Conservation (phyloP, 2,797 vertebrate genomes). For the Lacerta agilis region DNA sequence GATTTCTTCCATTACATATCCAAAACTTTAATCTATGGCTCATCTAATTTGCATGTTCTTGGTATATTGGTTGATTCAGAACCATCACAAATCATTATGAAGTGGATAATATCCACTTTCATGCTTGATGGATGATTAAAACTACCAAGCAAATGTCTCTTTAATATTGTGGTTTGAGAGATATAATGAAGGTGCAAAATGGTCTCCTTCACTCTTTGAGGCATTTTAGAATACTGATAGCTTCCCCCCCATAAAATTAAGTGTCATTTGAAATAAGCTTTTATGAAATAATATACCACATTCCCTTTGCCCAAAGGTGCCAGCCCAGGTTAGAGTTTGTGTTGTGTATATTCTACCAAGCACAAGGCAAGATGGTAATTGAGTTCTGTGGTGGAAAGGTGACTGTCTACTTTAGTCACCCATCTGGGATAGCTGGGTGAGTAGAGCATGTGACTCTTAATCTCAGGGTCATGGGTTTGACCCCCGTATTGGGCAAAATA, state of each 20-base stretch:
- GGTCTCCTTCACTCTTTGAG: slow-evolving; percentile 11
- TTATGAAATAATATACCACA: slow-evolving; percentile 7
- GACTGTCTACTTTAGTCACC: background rate
- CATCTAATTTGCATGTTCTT: slow-evolving; percentile 58
- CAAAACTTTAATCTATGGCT: slow-evolving; percentile 56
- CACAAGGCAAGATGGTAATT: background rate
- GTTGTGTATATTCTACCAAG: background rate
- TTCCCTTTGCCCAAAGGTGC: slow-evolving; percentile 6
- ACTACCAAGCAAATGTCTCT: slow-evolving; percentile 40
- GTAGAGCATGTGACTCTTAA: too few relatives aligned
- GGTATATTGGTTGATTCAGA: slow-evolving; percentile 61
- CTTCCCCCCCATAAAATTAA: slow-evolving; percentile 12
- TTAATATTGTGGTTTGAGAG: slow-evolving; percentile 3
- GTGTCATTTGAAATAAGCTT: slow-evolving; percentile 18
- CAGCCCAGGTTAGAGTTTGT: slow-evolving; percentile 4
- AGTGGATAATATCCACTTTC: slow-evolving; percentile 60
- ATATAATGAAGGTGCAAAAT: slow-evolving; percentile 50
- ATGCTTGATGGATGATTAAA: slow-evolving; percentile 42
- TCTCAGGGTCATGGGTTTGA: too few relatives aligned
- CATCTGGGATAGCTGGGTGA: background rate
- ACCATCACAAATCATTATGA: slow-evolving; percentile 59
- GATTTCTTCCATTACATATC: slow-evolving; percentile 45
- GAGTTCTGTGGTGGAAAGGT: background rate
- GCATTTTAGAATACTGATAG: slow-evolving; percentile 22
- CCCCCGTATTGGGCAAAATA: too few relatives aligned